Base-by-base conservation (phyloP, 2,888 invertebrate species). In the Cryptocephalus primarius region DNA sequence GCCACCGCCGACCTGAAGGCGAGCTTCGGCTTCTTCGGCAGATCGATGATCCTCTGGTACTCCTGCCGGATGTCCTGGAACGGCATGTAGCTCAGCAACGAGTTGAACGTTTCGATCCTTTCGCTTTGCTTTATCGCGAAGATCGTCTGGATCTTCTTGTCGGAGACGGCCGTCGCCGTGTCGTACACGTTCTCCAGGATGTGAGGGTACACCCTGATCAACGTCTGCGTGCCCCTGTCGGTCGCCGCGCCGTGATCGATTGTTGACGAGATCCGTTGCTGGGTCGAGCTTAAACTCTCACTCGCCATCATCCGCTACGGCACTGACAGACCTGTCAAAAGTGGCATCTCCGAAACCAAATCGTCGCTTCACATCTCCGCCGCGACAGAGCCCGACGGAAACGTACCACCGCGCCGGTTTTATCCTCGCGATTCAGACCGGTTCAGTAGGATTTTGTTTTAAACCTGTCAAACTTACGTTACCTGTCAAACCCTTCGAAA, bases 1-100 rank as follows among this genome's bases (percentile, higher is more conserved):
- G 22, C 22, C 2, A 6, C 22, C n/a, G 8, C 31, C 33, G 43
- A 12, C 13, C 40, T 45, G 36, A 55, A 55, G 32, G 55, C 54
- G 9, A 60, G 41, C 32, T 52, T 55, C 10, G 49, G 51, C 45
- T 53, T 52, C 40, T 58, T 53, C 9, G 53, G 57, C 36, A 60
- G 48, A 38, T 60, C 55, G 12, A 54, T 32, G 9, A 51, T 40
- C 33, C 57, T 42, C 34, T 57, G 14, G 44, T 47, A 46, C 33
- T 55, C 43, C 41, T 57, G 53, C 40, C 51, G 49, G 13, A 60
- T 60, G 40, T 59, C 60, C 14, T 53, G 49, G 44, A 51, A 60
- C 2, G 60, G 60, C 9, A 55, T 58, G 43, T 51, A 60, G 12
- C 53, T 49, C 10, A 60, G 49, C n/a, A 57, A 41, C 9, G 51